Base-by-base conservation (phyloP, 2,797 vertebrate genomes). In the Neosalanx taihuensis region DNA sequence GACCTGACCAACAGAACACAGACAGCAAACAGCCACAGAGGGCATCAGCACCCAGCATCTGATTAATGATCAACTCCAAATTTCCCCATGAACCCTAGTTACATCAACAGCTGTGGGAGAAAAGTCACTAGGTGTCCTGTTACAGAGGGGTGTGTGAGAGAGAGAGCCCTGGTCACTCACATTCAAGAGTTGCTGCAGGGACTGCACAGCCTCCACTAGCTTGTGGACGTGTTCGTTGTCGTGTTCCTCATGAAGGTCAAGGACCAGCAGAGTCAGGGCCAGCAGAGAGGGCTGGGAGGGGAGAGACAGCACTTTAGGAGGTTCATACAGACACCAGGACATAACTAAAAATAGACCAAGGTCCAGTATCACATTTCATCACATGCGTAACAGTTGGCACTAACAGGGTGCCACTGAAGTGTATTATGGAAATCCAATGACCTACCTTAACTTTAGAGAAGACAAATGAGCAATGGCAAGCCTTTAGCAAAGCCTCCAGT, bases 391-490 rank as follows among this genome's bases (percentile, higher is more conserved):
- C 12, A 57, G 49, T 46, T 26, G 20, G 23, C 6, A 4, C 33
- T 6, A 12, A 29, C 13, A 6, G 41, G 15, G 18, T 1, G 33
- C 12, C 18, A 31, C 26, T 7, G 2, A 58, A 64, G 6, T 12
- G 51, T n/a, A 2, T 3, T 37, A 33, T 33, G 0, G 0, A 69
- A 30, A 1, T 17, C 3, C 20, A 31, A 30, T 33, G 53, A 2
- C 84, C 89, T 91, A 98, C 98, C 95, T 96, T 98, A 73, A 97
- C 90, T 93, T 98, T 99, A 70, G 96, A 96, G 89, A 99, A 98
- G 66, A 89, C 78, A 78, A 97, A 94, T 77, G 93, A 94, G 87
- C 97, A 98, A 80, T 98, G 95, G 81, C 97, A 99, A 35, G 94
- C 97, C 89, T 98, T 99, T 70, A 99, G 93, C 75, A 96, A 95